Conservation (phyloP, 1,140 invertebrate species). For the Scaptomyza graminum region DNA sequence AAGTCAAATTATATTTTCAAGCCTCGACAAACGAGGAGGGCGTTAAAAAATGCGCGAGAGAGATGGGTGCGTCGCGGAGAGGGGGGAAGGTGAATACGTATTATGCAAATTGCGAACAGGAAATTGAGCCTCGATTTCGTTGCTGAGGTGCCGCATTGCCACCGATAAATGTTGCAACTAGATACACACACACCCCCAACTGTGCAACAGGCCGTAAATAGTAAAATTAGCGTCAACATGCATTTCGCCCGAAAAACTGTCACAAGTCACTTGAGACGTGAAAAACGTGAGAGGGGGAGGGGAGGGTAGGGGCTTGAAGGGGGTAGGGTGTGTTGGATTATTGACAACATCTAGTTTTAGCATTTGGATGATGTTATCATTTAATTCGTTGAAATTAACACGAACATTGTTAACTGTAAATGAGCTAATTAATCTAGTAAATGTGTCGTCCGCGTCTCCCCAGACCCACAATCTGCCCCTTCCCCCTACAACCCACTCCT, state of each 20-base stretch:
- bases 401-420: conserved; percentile 83
- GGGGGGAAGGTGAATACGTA: conserved; percentile 27
- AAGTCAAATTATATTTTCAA: conserved; percentile 74
- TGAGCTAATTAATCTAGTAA: conserved; percentile 83
- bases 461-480: not conserved
- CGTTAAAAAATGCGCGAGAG: conserved; percentile 32
- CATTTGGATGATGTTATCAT: conserved; percentile 70
- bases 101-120: conserved; percentile 68
- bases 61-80: conserved; percentile 47
- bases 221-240: conserved; percentile 74
- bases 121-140: conserved; percentile 32
- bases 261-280: conserved; percentile 35
- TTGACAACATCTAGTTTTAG: conserved; percentile 23
- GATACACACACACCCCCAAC: conserved; percentile 12
- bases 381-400: conserved; percentile 84
- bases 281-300: too few relatives aligned
- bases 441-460: conserved; percentile 59
- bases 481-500: not conserved
- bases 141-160: not conserved
- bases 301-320: not conserved
- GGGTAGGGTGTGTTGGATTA: not conserved
- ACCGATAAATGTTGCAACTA: conserved; percentile 4
- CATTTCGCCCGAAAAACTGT: conserved; percentile 55
- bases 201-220: conserved; percentile 62
- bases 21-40: conserved; percentile 60